A percentile compares a stretch with the other conserved stretches of the same genome.
Conservation (phyloP, 2,113 vertebrate genomes). For the Chroicocephalus ridibundus region DNA sequence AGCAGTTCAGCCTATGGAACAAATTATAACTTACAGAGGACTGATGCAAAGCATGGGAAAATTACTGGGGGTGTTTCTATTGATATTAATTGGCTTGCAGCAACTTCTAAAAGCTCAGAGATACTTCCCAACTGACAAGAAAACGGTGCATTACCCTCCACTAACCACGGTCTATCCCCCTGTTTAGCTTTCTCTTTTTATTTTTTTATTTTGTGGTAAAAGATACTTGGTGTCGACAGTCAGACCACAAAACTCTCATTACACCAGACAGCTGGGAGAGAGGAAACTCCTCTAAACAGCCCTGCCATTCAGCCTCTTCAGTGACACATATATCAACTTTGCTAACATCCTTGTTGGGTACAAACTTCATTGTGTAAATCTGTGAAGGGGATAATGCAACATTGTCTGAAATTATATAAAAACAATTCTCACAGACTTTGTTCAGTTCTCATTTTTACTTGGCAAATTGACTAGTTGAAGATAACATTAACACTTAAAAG, state of each 20-base stretch:
- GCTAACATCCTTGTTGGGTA: not conserved
- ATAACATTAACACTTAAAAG: not conserved
- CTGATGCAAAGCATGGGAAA: not conserved
- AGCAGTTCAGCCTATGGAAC: not conserved
- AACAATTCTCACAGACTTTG: accelerated
- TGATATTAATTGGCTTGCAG: not conserved
- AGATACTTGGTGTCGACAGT: not conserved
- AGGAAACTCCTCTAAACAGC: not conserved
- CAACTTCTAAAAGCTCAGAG: not conserved
- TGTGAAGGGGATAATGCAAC: not conserved
- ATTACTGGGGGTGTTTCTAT: not conserved
- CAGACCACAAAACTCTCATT: not conserved
- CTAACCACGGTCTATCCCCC: not conserved
- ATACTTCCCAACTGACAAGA: not conserved
- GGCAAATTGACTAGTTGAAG: not conserved
- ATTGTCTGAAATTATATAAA: not conserved
- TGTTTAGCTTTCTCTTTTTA: not conserved
- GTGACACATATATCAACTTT: not conserved
- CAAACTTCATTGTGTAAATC: not conserved
- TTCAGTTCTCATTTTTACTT: not conserved
- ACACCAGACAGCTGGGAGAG: not conserved
- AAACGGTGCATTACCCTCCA: not conserved
- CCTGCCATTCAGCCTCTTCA: not conserved
- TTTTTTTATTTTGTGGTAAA: not conserved
- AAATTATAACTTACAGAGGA: not conserved